phyloP scores from a whole-genome alignment of 2,797 vertebrate genomes.

The Philypnodon macrostomus region DNA sequence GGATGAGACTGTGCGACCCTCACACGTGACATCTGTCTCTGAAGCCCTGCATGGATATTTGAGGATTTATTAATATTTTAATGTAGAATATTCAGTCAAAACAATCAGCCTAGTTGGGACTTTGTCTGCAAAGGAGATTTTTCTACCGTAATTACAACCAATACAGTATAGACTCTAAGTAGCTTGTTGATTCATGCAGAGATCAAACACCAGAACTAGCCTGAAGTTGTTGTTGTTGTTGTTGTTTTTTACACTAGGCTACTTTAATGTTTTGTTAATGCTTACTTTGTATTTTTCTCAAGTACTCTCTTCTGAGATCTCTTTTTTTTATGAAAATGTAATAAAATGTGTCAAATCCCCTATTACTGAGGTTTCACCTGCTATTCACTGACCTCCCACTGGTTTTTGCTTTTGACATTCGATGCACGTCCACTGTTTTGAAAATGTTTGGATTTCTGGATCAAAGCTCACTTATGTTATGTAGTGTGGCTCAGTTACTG shows the following conservation, averaged over 20 bases:
- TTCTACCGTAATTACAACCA: no score
- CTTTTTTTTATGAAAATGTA: slow-evolving; percentile 10
- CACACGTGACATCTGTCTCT: neutral
- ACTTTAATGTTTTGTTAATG: no score
- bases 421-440: neutral
- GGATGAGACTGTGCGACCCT: slow-evolving; percentile 29
- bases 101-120: no score
- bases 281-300: no score
- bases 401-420: slow-evolving; percentile 1
- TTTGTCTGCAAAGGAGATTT: no score
- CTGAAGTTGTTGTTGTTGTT: no score
- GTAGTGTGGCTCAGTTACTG: no score
- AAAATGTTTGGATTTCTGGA: no score
- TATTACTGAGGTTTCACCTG: slow-evolving; percentile 25
- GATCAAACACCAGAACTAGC: neutral
- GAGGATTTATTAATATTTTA: neutral
- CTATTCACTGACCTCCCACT: neutral
- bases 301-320: slow-evolving; percentile 7
- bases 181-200: neutral
- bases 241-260: no score
- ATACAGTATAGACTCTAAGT: slow-evolving; percentile 1
- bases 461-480: no score
- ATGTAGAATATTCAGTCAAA: no score
- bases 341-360: slow-evolving; percentile 2
- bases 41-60: neutral